Base-by-base conservation (phyloP, 2,113 vertebrate genomes). In the Aptenodytes forsteri region DNA sequence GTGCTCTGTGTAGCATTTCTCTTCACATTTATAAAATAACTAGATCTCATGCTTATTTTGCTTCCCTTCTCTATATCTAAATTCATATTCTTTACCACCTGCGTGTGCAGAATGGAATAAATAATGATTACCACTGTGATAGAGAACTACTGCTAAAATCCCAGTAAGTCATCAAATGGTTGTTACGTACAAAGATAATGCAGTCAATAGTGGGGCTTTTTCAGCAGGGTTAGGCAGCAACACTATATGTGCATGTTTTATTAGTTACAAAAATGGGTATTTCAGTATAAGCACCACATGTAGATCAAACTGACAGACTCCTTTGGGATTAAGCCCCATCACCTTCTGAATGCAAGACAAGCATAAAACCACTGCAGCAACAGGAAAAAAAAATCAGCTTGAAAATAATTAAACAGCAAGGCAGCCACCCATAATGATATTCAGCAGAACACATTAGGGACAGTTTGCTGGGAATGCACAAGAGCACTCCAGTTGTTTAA, bases 341-440 rank as follows among this genome's bases (percentile, higher is more conserved):
- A 98, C 98, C 98, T 98, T 98, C 96, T 97, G 97, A 98, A 98
- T 98, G 97, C 98, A 98, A 98, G 98, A 98, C 97, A 98, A 98
- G 98, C 98, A 98, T 98, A 98, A 98, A 98, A 98, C 98, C 96
- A 96, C 97, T 96, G 97, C 97, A 97, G 98, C 97, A 98, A 96
- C 38, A 90, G 97, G 61, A 66, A 70, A 96, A 93, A 97, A 98
- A 98, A 97, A 98, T 97, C 97, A 98, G 97, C 97, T 98, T 98
- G 98, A 98, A 98, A 98, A 98, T 98, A 98, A 98, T 98, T 98
- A 98, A 98, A 98, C 98, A 98, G 98, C 97, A 98, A 98, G 98
- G 98, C 98, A 98, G 98, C 98, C 98, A 98, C 98, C 98, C 98
- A 98, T 98, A 98, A 98, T 98, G 98, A 98, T 99, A 98, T 98